Conservation (phyloP, 2,113 vertebrate species). For the Oncorhynchus clarkii region DNA sequence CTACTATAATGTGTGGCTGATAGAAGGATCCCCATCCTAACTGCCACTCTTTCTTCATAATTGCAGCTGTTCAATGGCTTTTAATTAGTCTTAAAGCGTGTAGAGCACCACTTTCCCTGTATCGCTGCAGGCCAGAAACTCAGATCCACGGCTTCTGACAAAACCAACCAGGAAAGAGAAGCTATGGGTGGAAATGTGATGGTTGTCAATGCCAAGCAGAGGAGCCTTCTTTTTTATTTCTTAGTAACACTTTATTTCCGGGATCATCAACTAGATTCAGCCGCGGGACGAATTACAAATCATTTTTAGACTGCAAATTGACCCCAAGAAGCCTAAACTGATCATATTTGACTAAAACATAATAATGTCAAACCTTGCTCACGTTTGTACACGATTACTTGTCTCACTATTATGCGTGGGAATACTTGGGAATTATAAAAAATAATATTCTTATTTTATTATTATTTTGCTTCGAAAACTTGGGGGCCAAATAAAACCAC, state of each 20-base stretch:
- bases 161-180: constrained; percentile 31
- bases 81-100: constrained; percentile 69
- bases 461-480: no score
- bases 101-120: constrained; percentile 65
- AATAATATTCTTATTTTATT: no score
- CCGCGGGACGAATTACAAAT: no score
- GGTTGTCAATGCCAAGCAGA: constrained; percentile 63
- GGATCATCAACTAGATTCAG: no score
- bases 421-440: no score
- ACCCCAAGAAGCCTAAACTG: no score
- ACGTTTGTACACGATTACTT: no score
- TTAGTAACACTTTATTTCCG: constrained; percentile 54
- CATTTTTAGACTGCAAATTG: no score
- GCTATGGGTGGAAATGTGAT: constrained; percentile 52
- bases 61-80: constrained; percentile 73
- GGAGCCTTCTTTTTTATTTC: constrained; percentile 63
- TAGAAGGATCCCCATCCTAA: constrained; percentile 59
- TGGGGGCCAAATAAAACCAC: no score
- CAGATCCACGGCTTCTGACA: constrained; percentile 57
- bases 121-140: constrained; percentile 68
- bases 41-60: constrained; percentile 65
- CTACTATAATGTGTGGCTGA: constrained; percentile 29
- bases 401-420: no score
- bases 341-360: no score
- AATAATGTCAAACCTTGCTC: no score